phyloP scores from a whole-genome alignment of 2,888 invertebrate species.

The Autographa gamma region DNA sequence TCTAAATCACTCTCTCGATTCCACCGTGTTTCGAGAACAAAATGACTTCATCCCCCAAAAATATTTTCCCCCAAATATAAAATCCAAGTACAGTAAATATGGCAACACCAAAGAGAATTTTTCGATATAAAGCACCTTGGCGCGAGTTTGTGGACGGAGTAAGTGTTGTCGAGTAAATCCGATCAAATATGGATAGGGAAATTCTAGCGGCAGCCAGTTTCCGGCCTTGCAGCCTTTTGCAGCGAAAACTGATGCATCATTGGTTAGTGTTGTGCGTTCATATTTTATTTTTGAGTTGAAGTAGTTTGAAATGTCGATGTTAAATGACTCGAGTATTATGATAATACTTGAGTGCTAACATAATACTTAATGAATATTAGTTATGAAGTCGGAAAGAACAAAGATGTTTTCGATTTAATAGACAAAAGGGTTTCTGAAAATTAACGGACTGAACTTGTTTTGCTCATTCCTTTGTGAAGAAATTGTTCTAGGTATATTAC shows the following conservation, averaged over 20 bases:
- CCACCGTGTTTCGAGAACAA: background rate
- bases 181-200: conserved; percentile 79
- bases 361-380: too few relatives aligned
- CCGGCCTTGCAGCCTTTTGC: conserved; percentile 69
- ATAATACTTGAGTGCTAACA: too few relatives aligned
- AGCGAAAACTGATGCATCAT: conserved; percentile 67
- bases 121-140: conserved; percentile 69
- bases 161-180: conserved; percentile 78
- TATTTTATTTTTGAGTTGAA: conserved; percentile 39
- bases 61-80: conserved; percentile 32
- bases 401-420: too few relatives aligned
- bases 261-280: conserved; percentile 57
- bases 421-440: too few relatives aligned
- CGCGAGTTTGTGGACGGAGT: conserved; percentile 68
- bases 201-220: conserved; percentile 69
- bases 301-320: conserved; percentile 8
- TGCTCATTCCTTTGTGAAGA: too few relatives aligned
- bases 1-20: background rate
- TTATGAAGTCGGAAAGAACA: too few relatives aligned
- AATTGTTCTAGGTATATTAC: too few relatives aligned
- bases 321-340: background rate
- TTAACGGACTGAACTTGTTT: too few relatives aligned
- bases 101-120: conserved; percentile 63
- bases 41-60: background rate
- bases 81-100: conserved; percentile 50